phyloP scores from a whole-genome alignment of 1,140 invertebrate genomes.

The Drosophila repleta region DNA sequence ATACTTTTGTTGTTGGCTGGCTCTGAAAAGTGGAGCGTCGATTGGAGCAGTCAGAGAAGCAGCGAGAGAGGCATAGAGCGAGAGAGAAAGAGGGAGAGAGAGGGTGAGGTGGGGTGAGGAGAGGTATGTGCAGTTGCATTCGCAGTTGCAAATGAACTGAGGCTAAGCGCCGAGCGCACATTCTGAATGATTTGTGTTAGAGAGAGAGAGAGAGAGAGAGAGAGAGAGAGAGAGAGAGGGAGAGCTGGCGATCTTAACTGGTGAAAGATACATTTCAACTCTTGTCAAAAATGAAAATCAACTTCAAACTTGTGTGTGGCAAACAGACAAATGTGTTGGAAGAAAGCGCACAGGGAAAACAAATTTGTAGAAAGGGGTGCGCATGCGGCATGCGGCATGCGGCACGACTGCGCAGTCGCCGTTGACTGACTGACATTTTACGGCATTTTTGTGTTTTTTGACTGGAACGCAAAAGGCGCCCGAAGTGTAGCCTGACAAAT shows the following conservation, averaged over 20 bases:
- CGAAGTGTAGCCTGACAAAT: conserved; percentile 78
- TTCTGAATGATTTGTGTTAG: conserved; percentile 48
- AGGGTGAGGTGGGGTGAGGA: not conserved
- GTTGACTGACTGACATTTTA: conserved; percentile 73
- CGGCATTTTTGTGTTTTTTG: conserved; percentile 49
- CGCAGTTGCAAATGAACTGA: conserved; percentile 37
- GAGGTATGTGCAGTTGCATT: conserved; percentile 28
- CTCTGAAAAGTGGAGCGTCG: conserved; percentile 76
- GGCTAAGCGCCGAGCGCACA: conserved; percentile 36
- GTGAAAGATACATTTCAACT: conserved; percentile 82
- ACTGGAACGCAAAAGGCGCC: conserved; percentile 51
- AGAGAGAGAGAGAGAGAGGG: not conserved
- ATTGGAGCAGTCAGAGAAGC: conserved; percentile 47
- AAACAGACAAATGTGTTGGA: conserved; percentile 77
- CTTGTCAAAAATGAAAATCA: conserved; percentile 75
- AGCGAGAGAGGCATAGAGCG: not conserved
- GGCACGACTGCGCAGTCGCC: not conserved
- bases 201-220: conserved; percentile 12
- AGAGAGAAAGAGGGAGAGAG: not conserved
- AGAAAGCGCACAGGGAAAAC: conserved; percentile 62
- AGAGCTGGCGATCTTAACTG: conserved; percentile 32
- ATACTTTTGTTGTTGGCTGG: conserved; percentile 60
- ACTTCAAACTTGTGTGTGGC: conserved; percentile 61
- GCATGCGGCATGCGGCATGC: not conserved
- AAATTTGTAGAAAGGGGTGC: conserved; percentile 9